Conservation (phyloP, 2,888 invertebrate genomes). For the Linyphia triangularis region DNA sequence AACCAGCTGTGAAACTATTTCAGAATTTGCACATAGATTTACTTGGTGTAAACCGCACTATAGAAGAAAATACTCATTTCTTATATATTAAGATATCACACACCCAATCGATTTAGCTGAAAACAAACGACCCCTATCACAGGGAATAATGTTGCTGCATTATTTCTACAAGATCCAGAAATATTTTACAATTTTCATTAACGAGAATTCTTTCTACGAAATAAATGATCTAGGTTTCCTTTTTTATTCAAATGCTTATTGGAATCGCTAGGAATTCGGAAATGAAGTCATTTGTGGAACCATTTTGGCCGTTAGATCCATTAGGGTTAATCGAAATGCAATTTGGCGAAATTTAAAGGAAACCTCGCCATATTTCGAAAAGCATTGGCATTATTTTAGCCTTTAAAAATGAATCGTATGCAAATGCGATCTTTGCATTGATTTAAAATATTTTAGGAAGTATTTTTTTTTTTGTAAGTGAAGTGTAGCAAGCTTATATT, state of each 20-base stretch:
- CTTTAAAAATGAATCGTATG: no score
- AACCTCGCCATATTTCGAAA: neutral
- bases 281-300: slow-evolving; percentile 16
- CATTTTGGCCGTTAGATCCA: neutral
- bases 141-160: neutral
- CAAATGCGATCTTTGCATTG: no score
- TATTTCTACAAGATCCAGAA: neutral
- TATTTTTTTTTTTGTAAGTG: no score
- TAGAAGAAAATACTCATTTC: no score
- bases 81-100: no score
- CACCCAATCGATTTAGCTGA: neutral
- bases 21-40: no score
- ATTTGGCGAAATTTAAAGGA: neutral
- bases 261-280: neutral
- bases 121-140: neutral
- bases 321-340: slow-evolving; percentile 15
- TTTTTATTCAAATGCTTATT: neutral
- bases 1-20: no score
- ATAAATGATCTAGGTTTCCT: neutral
- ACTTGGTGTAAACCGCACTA: no score
- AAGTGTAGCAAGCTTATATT: no score
- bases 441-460: no score
- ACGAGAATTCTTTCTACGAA: neutral
- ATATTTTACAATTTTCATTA: neutral
- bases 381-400: no score